phyloP scores from a whole-genome alignment of 2,113 vertebrate genomes.

The Sylvilagus bachmani region DNA sequence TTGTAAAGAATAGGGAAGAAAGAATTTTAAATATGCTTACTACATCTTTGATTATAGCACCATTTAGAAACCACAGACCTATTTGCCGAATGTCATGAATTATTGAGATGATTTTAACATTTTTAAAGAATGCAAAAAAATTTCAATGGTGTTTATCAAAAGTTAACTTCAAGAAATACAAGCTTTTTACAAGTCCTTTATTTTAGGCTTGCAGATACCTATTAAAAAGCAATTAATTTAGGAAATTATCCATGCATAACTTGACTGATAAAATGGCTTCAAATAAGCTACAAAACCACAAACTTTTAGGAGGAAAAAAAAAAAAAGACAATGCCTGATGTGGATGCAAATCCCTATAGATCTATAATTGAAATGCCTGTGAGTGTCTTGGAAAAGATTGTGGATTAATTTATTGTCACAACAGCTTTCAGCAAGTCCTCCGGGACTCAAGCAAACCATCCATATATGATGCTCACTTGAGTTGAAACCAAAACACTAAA shows the following conservation, averaged over 20 bases:
- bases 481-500: neutral
- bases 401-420: neutral
- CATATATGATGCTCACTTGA: neutral
- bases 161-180: neutral
- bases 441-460: neutral
- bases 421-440: neutral
- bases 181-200: neutral
- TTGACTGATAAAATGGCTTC: neutral
- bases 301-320: neutral
- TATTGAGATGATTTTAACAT: neutral
- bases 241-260: neutral
- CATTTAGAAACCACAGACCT: neutral
- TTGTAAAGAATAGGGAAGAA: neutral
- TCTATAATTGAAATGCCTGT: neutral
- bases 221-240: neutral
- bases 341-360: neutral
- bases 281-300: neutral
- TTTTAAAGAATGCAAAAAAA: neutral
- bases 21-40: neutral
- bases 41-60: neutral
- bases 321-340: neutral
- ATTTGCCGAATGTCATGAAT: neutral
- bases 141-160: slow-evolving; percentile 10
- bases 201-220: slow-evolving; percentile 24
- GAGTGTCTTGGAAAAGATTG: neutral